phyloP scores from a whole-genome alignment of 92 coral and sea anemone species.

The Hydrozoanthus gracilis region DNA sequence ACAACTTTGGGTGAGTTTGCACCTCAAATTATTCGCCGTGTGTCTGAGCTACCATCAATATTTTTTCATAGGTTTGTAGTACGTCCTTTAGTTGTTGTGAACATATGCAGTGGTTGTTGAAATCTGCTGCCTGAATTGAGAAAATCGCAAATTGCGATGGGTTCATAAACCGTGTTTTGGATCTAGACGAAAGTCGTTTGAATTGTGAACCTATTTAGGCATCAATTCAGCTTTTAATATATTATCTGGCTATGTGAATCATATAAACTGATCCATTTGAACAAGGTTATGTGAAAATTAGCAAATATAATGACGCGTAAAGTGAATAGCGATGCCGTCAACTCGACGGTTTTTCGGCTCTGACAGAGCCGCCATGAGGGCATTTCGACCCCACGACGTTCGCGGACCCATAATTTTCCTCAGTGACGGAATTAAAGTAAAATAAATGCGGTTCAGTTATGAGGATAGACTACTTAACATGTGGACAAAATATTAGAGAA shows the following conservation, averaged over 20 bases:
- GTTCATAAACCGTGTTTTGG: conserved; percentile 47
- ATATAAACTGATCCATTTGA: conserved; percentile 41
- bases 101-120: conserved; percentile 39
- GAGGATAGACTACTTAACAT: conserved; percentile 51
- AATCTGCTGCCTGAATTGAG: conserved; percentile 53
- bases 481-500: conserved; percentile 53
- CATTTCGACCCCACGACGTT: conserved; percentile 41
- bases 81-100: conserved; percentile 38
- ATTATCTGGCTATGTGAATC: conserved; percentile 41
- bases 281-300: conserved; percentile 46
- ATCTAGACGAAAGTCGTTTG: conserved; percentile 49
- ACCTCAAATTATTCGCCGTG: conserved; percentile 54
- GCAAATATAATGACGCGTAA: conserved; percentile 45
- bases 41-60: conserved; percentile 45
- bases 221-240: conserved; percentile 31
- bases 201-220: conserved; percentile 32
- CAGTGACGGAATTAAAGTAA: conserved; percentile 49
- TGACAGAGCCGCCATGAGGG: conserved; percentile 44
- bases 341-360: conserved; percentile 45
- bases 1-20: conserved; percentile 34
- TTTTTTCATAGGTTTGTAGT: conserved; percentile 55
- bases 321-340: conserved; percentile 43
- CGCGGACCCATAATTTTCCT: conserved; percentile 52
- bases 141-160: conserved; percentile 51
- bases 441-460: conserved; percentile 59